Conservation (phyloP, 2,888 invertebrate genomes). For the Drosophila ezoana region DNA sequence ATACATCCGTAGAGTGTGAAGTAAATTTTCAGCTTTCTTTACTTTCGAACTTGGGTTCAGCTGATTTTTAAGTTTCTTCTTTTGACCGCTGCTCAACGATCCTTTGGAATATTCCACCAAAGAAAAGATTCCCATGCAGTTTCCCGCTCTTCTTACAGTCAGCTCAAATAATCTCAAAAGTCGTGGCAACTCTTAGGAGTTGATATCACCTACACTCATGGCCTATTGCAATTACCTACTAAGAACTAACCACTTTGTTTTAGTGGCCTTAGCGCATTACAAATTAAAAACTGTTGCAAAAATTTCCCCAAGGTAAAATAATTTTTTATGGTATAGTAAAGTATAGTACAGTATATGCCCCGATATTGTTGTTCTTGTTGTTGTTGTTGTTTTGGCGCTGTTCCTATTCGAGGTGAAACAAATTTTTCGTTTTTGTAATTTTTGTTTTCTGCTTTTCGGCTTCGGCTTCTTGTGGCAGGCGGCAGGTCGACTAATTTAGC, state of each 20-base stretch:
- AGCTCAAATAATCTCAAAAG: background rate
- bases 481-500: constrained; percentile 75
- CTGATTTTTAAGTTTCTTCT: too few species aligned
- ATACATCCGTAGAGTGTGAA: too few species aligned
- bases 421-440: constrained; percentile 27
- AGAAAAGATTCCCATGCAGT: too few species aligned
- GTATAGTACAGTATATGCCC: constrained; percentile 19
- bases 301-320: constrained; percentile 77
- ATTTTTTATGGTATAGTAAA: constrained; percentile 60
- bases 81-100: background rate
- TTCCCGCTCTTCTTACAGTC: background rate
- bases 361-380: constrained; percentile 1
- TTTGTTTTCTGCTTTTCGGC: constrained; percentile 10
- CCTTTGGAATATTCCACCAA: too few species aligned
- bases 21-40: too few species aligned
- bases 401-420: constrained; percentile 41
- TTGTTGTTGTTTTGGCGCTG: constrained; percentile 29
- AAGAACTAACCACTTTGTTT: constrained; percentile 69
- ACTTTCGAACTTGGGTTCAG: too few species aligned
- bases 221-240: constrained; percentile 46
- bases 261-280: constrained; percentile 71
- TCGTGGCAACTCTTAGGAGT: constrained; percentile 12
- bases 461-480: constrained; percentile 38
- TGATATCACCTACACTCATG: constrained; percentile 22
- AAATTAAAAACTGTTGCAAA: constrained; percentile 79